Conservation (phyloP, 2,113 vertebrate species). For the Rhadina sibilatrix region DNA sequence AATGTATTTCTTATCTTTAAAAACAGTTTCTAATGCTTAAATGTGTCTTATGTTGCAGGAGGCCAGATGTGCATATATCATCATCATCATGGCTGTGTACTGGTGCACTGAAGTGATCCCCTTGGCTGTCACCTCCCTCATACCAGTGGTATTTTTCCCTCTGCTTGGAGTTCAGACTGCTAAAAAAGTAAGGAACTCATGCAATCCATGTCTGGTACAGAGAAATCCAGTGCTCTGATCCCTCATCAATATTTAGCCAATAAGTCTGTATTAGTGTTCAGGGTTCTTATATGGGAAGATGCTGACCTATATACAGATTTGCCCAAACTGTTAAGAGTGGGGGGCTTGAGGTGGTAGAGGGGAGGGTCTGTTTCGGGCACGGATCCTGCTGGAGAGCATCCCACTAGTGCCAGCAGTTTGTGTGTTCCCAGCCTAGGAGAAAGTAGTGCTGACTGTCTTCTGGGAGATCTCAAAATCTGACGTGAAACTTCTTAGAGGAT, state of each 20-base stretch:
- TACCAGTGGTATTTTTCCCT: slow-evolving; percentile 91
- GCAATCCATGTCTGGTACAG: background rate
- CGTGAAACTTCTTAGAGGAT: background rate
- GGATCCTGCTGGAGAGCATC: background rate
- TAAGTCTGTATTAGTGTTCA: background rate
- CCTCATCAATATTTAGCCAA: background rate
- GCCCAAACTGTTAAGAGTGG: background rate
- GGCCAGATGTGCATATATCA: slow-evolving; percentile 87
- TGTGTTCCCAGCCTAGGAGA: background rate
- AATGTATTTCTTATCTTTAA: background rate
- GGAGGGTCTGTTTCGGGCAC: background rate
- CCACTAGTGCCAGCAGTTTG: background rate
- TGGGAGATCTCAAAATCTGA: background rate
- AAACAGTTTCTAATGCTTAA: background rate
- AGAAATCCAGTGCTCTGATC: background rate
- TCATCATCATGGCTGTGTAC: slow-evolving; percentile 91
- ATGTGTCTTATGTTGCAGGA: slow-evolving; percentile 74
- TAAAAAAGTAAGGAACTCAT: slow-evolving; percentile 77
- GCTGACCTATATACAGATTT: background rate
- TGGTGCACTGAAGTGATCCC: slow-evolving; percentile 97
- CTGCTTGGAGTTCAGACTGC: slow-evolving; percentile 89
- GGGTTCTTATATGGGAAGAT: background rate
- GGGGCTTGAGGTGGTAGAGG: background rate
- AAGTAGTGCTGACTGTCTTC: background rate
- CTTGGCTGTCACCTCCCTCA: slow-evolving; percentile 86